Evolutionary conservation across 2,888 invertebrate genomes (phyloP), one percentile per base, ranked within the genome.

Genomic region (Chymomyza fuscimana): DNA sequence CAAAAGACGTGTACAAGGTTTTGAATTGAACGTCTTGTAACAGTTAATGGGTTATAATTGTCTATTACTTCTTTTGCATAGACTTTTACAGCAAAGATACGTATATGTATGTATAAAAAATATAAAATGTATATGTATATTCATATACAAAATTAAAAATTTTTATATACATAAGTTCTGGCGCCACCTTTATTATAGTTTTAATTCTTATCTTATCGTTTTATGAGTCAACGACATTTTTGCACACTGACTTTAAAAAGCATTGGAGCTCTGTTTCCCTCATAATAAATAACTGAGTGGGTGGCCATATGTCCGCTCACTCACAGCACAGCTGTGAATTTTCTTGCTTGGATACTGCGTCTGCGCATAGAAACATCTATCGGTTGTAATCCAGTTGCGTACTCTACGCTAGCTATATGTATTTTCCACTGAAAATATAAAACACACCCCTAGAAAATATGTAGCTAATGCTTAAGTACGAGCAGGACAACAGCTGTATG

Each of bases 341-440:
- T 46, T 46, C 12, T 46, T 46, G 7, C 12, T 46, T 12, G 12
- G 4, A 15, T 12, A 12, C 12, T 12, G 12, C 40, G 2, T 46
- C 40, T 46, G 40, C 40, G 40, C 40, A 12, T 46, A 7, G 40
- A 46, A 46, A 46, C 12, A 10, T 12, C 77, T 72, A 73, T 66
- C 73, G 65, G 82, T 83, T 84, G 87, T 83, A 83, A 82, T 52
- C 10, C 22, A 16, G 64, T 82, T 77, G 85, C 86, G 86, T 82
- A 82, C 77, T 71, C 76, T 75, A 82, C 83, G 70, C 70, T 78
- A 83, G 76, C 72, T 58, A 10, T 46, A 7, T 40, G 40, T 46
- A 46, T 46, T 46, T 46, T 46, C 12, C 40, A 12, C 12, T 4
- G 40, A 10, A 46, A 46, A 12, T 12, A 12, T 12, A 3, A 46